Conservation (phyloP, 2,113 vertebrate genomes). For the Ifrita kowaldi region DNA sequence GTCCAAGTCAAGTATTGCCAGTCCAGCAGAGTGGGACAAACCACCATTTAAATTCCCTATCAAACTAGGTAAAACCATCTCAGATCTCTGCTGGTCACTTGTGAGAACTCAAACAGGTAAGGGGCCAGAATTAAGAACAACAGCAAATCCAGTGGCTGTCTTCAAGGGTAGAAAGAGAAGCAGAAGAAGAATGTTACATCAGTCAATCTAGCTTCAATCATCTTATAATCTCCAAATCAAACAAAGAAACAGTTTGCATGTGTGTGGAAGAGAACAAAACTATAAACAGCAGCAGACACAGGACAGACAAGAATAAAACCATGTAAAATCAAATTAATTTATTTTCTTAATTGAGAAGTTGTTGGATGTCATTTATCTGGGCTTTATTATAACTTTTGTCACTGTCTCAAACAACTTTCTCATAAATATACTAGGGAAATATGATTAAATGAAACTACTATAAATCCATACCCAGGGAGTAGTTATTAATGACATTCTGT, state of each 20-base stretch:
- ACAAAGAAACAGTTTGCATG: neutral
- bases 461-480: neutral
- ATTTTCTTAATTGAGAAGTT: neutral
- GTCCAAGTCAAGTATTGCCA: neutral
- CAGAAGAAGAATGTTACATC: neutral
- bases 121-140: neutral
- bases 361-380: slow-evolving; percentile 4
- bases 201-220: neutral
- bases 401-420: neutral
- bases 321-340: neutral
- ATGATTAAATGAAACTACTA: slow-evolving; percentile 19
- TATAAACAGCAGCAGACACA: neutral
- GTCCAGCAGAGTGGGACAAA: neutral
- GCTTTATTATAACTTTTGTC: slow-evolving; percentile 12
- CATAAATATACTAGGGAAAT: slow-evolving; percentile 20
- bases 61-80: neutral
- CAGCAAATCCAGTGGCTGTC: neutral
- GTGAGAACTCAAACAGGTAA: neutral
- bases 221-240: neutral
- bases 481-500: slow-evolving; percentile 22
- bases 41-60: neutral
- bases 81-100: neutral
- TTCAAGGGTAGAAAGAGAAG: neutral
- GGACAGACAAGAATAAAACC: neutral
- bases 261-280: neutral